Base-by-base conservation (phyloP, 2,888 invertebrate genomes). In the Eupithecia centaureata region DNA sequence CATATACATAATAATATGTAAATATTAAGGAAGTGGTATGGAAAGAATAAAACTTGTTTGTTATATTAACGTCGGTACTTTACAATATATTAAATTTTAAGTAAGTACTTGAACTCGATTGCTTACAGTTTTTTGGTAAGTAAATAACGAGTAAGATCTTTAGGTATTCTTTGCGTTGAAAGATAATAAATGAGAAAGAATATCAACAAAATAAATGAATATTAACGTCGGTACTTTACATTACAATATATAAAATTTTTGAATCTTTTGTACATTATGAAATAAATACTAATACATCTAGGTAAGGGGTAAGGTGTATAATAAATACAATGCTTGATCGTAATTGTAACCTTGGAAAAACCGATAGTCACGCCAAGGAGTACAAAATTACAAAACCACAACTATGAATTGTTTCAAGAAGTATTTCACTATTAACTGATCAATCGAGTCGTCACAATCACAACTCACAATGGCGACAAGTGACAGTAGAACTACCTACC, bases 61-160 rank as follows among this genome's bases (percentile, higher is more conserved):
- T n/a, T n/a, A n/a, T n/a, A n/a, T n/a, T n/a, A n/a, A n/a, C n/a
- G n/a, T n/a, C n/a, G n/a, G n/a, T n/a, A n/a, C n/a, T n/a, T n/a
- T n/a, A n/a, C n/a, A n/a, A n/a, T n/a, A n/a, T n/a, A n/a, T n/a
- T n/a, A 63, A 64, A 62, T 66, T 59, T 54, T 35, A 68, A 18
- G 42, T 27, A 30, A 63, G 35, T 27, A 22, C 60, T 58, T 63
- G 52, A 47, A 59, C 67, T 64, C 58, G 27, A 60, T 60, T 54
- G 61, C 18, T 42, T 42, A 42, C 42, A 42, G 8, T 2, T 18
- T n/a, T n/a, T 38, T 35, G 15, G 15, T 2, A 18, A 42, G 18
- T 18, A 18, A 42, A 42, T 18, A 42, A 47, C 47, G 12, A 22
- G 47, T 10, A 18, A 47, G 12, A 42, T 18, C 22, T 47, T 47